Percentiles rank a stretch among this genome's conserved stretches.
These are phyloP conservation scores for Probaryconus sp. DNA, from an alignment of 1,140 invertebrate species.

Conservation along the genomic window DNA sequence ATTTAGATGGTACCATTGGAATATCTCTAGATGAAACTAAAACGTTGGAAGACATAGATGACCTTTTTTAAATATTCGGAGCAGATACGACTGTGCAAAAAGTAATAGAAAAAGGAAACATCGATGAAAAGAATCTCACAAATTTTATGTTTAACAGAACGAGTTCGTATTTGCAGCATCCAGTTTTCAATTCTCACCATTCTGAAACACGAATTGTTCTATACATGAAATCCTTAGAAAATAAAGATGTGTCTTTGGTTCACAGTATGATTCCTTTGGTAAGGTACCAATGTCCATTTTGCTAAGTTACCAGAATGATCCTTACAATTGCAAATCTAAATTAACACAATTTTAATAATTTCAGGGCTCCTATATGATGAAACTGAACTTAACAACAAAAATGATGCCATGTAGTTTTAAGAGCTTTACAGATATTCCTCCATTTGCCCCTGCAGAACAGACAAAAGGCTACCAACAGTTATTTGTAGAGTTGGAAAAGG, in stretches of 20 bases:
- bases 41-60: conserved; percentile 89
- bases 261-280: conserved; percentile 99
- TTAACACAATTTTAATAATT: too few relatives aligned
- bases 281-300: too few relatives aligned
- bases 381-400: background rate
- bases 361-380: conserved; percentile 7
- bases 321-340: too few relatives aligned
- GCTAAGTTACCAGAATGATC: too few relatives aligned
- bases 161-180: conserved; percentile 91
- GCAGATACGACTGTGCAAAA: conserved; percentile 76
- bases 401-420: background rate
- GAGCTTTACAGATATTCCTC: background rate
- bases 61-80: conserved; percentile 91
- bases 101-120: conserved; percentile 78
- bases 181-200: conserved; percentile 97
- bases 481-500: background rate
- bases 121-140: conserved; percentile 81
- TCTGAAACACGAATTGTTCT: conserved; percentile 97
- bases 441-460: background rate
- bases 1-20: conserved; percentile 85
- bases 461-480: background rate
- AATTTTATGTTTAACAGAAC: conserved; percentile 88
- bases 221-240: conserved; percentile 99
- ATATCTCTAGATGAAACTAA: conserved; percentile 98
- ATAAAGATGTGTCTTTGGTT: conserved; percentile 98